These are phyloP conservation scores for Escarpia spicata DNA, from an alignment of 2,888 invertebrate species.

Conservation along the genomic window DNA sequence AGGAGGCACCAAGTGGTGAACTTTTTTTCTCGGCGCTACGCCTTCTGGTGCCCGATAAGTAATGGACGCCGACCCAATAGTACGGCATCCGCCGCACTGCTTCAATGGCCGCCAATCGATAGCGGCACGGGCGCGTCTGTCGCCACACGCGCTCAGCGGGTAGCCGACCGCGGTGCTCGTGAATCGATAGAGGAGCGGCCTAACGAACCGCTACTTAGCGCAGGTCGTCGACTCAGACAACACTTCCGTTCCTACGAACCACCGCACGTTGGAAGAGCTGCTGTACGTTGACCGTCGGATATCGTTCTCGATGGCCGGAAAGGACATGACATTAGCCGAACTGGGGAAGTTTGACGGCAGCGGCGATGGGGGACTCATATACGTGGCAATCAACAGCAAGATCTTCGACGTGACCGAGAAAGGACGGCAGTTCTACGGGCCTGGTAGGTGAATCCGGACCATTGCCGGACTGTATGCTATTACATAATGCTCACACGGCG, in stretches of 20 bases:
- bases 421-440: slow-evolving; percentile 37
- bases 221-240: background rate
- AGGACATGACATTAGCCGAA: background rate
- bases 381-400: slow-evolving; percentile 35
- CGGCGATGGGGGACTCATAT: slow-evolving; percentile 23
- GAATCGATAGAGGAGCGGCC: background rate
- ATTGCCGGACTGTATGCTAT: background rate
- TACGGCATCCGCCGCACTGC: background rate
- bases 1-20: background rate
- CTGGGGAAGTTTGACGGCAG: background rate
- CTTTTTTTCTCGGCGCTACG: background rate
- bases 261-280: background rate
- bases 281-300: background rate
- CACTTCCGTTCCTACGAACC: too few relatives aligned
- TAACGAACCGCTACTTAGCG: background rate
- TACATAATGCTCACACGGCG: background rate
- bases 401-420: slow-evolving; percentile 39
- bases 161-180: background rate
- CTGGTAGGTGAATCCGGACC: slow-evolving; percentile 27
- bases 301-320: background rate
- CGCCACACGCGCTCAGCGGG: background rate
- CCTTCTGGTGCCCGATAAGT: background rate
- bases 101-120: background rate
- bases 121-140: background rate
- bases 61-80: background rate